Conservation (phyloP, 2,888 invertebrate species). For the Hypsopygia costalis region DNA sequence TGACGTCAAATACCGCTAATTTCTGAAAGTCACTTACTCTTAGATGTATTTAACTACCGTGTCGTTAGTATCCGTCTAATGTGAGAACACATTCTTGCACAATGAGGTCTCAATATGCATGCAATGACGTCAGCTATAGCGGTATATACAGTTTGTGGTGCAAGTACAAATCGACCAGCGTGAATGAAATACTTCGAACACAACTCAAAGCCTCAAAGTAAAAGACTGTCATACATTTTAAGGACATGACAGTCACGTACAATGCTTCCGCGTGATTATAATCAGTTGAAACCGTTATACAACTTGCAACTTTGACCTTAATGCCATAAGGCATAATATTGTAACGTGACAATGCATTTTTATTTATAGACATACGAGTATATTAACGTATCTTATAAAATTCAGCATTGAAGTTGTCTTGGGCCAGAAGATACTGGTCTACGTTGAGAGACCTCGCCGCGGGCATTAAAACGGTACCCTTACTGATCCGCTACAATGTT, state of each 20-base stretch:
- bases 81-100: slow-evolving; percentile 39
- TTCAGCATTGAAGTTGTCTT: slow-evolving; percentile 13
- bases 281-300: neutral
- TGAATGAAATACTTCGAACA: neutral
- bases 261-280: slow-evolving; percentile 1
- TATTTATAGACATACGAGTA: no score
- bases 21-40: no score
- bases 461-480: slow-evolving; percentile 51
- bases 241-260: slow-evolving; percentile 4
- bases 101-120: slow-evolving; percentile 34
- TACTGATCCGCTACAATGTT: slow-evolving; percentile 33
- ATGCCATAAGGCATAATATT: neutral
- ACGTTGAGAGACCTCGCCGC: slow-evolving; percentile 29
- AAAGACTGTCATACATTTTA: neutral
- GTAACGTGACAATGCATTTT: neutral
- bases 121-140: slow-evolving; percentile 34
- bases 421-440: slow-evolving; percentile 18
- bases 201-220: neutral
- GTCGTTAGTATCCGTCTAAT: slow-evolving; percentile 23
- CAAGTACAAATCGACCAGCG: slow-evolving; percentile 12
- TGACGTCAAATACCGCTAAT: no score
- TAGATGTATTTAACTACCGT: slow-evolving; percentile 14
- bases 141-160: slow-evolving; percentile 22
- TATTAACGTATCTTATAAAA: neutral
- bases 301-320: neutral